phyloP scores from a whole-genome alignment of 2,113 vertebrate genomes.

The Garra rufa region DNA sequence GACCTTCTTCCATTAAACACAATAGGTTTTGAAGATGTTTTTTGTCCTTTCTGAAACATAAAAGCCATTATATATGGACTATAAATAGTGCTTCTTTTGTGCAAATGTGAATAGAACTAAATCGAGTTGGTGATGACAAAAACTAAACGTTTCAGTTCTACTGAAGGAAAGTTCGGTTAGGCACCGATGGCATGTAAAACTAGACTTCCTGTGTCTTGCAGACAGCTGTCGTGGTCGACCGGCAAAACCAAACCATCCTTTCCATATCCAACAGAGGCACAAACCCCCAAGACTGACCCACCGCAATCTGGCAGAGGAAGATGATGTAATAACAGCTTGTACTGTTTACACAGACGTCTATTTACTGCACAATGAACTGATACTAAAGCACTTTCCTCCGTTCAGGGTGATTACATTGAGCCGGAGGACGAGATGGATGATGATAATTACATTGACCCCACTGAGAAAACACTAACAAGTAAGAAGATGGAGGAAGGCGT shows the following conservation, averaged over 20 bases:
- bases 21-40: neutral
- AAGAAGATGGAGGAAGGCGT: conserved; percentile 45
- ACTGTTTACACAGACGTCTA: neutral
- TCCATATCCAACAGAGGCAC: conserved; percentile 44
- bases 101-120: neutral
- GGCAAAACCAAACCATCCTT: conserved; percentile 23
- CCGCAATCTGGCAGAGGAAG: conserved; percentile 49
- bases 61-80: neutral
- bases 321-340: neutral
- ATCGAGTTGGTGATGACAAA: neutral
- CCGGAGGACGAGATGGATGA: conserved; percentile 78
- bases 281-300: neutral
- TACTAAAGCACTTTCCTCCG: conserved; percentile 39
- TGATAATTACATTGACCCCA: conserved; percentile 91
- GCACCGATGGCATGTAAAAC: neutral
- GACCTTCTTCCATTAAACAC: neutral
- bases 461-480: conserved; percentile 71
- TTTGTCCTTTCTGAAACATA: neutral
- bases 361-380: neutral
- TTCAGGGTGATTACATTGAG: conserved; percentile 87
- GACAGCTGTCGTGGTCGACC: conserved; percentile 63
- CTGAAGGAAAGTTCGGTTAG: conserved; percentile 61
- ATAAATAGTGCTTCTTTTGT: neutral
- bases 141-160: conserved; percentile 29
- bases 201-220: conserved; percentile 60